Base-by-base conservation (phyloP, 1,140 invertebrate species). In the Drosophila kepulauana region DNA sequence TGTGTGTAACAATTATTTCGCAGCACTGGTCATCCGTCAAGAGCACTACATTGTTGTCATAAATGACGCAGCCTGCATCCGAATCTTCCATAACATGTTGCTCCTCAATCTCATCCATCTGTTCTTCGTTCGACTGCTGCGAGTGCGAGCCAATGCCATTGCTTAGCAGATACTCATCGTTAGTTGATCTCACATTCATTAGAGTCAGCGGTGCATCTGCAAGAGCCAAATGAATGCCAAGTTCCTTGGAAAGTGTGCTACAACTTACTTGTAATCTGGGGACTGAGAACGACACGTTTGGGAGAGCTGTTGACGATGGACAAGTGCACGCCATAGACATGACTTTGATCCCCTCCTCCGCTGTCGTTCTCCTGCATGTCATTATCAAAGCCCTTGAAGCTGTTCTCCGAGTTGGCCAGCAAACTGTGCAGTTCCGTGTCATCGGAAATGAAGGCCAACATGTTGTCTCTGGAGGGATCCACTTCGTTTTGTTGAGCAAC, bases 1-100 rank as follows among this genome's bases (percentile, higher is more conserved):
- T 79, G 6, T 82, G 77, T 0, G 76, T 13, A 25, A 84, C 80
- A n/a, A 88, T 80, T 5, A 89, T 87, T 28, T 89, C 84, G 43
- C 82, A 87, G 52, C 82, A 87, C 33, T 87, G 77, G 7, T 88
- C 84, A 13, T 87, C 74, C 7, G 54, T 51, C n/a, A 84, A 16
- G 0, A 87, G 38, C 5, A 87, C 35, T 10, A 82, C 78, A n/a
- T 81, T 87, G 28, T 88, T 79, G 4, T 86, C 76, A 46, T 87
- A 87, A 3, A 88, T 79, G 4, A 87, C 54, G 41, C 82, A 82
- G 0, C 48, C 48, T 65, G n/a, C 2, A 5, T 57, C 15, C 3
- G 13, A n/a, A 3, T 38, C 54, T 1, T 41, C 54, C 16, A 57
- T 41, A 3, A 25, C 54, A 38, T 56, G 33, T 56, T 56, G 30